Base-by-base conservation (phyloP, 2,797 vertebrate species). In the Holocentrus rufus region DNA sequence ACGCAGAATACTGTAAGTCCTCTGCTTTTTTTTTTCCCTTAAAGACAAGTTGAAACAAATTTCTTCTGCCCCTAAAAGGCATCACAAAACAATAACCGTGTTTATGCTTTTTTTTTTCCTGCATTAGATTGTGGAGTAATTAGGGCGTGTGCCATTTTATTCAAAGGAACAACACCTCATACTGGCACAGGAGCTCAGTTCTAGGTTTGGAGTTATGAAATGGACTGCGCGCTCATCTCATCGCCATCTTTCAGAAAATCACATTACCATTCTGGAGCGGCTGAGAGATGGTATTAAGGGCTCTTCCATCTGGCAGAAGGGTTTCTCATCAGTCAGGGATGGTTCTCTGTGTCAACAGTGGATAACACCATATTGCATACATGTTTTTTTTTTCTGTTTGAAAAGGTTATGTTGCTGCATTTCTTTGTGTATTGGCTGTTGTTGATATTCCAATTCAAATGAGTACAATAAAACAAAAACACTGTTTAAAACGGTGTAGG, bases 181-280 rank as follows among this genome's bases (percentile, higher is more conserved):
- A 65, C 20, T 61, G 53, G 8, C 3, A 2, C 17, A 20, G 22
- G 9, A 17, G 53, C 39, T 78, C 42, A 25, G 10, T 69, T 64
- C 56, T 59, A 69, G 36, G 7, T 72, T 69, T 42, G 53, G 54
- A 53, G 81, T 80, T 67, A 68, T 49, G 60, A 68, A 69, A 22
- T 58, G 55, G 31, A 60, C 36, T 13, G 15, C 23, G 49, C 1
- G 1, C 59, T 75, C 62, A 56, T 83, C 69, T 85, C 57, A 63
- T 50, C 54, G 25, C n/a, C 23, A 25, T 54, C 31, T 61, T 76
- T 76, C 53, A 77, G 69, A 82, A 80, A 83, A 86, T 61, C 0
- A 60, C 66, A 55, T 83, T 70, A 82, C 47, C 42, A 34, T 63
- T 54, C 60, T 74, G 68, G 72, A 68, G 54, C 63, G 59, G 42